Evolutionary conservation across 2,888 invertebrate genomes (phyloP), one percentile per base, ranked within the genome.

Genomic region (Dynastes grantii): DNA sequence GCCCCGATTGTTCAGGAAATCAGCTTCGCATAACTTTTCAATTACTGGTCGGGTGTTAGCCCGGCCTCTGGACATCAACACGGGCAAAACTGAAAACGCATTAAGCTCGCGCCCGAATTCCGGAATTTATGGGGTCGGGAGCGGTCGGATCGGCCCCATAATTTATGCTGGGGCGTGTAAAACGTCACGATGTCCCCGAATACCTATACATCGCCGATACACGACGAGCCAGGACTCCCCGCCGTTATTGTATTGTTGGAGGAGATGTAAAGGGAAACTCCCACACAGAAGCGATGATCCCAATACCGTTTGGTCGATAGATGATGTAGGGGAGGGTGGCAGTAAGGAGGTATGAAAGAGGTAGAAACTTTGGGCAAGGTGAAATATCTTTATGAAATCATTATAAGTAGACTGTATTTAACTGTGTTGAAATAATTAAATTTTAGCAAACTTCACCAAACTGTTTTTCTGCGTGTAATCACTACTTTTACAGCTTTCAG

Each of bases 41-140:
- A 83, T 82, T 81, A 81, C 79, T 51, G 51, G 51, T 13, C 51
- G 51, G 51, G 45, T 51, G 51, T n/a, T 29, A 49, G 68, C 29
- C 11, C 65, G 22, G 51, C 16, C 55, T 22, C 55, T 22, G 51
- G 49, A 27, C 51, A 29, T 51, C 49, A 82, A 79, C 80, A 76
- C 78, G 29, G 40, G 29, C 40, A 22, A 84, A 83, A 84, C 83
- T 81, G 85, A 85, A 84, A 85, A 84, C 84, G 82, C 84, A 85
- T 84, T 85, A 84, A 84, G 29, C 63, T 29, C 16, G 9, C 22
- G 9, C 55, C 81, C 81, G 83, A 83, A 84, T 83, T 81, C 79
- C 82, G 77, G 77, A 82, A 83, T 83, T 83, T 83, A 82, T 81
- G 83, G 81, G 76, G 67, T 78, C 73, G 78, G 80, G 49, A 68